These are phyloP conservation scores for Galbula dea DNA, from an alignment of 2,113 vertebrate genomes.

Conservation along the genomic window DNA sequence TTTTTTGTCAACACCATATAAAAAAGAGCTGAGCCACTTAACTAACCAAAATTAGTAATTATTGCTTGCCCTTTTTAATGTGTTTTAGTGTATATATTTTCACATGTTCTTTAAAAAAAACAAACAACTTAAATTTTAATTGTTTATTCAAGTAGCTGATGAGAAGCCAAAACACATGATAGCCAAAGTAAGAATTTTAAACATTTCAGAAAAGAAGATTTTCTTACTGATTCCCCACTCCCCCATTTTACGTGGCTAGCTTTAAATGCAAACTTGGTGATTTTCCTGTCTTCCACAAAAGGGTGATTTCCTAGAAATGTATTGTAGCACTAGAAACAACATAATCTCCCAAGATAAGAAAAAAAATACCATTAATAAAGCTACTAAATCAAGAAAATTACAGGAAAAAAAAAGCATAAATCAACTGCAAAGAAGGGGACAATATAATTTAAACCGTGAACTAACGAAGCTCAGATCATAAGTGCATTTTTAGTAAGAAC, in stretches of 20 bases:
- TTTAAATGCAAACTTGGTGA: conserved; percentile 1
- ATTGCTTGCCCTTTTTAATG: not conserved
- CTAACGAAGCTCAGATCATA: not conserved
- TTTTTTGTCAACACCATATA: not conserved
- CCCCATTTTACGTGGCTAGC: not conserved
- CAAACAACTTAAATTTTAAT: not conserved
- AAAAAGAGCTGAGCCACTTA: not conserved
- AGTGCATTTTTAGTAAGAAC: conserved; percentile 53
- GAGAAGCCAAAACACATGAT: not conserved
- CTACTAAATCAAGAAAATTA: not conserved
- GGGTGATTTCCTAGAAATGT: not conserved
- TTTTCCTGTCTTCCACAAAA: not conserved
- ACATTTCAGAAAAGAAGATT: not conserved
- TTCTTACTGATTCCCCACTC: not conserved
- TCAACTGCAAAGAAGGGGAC: not conserved
- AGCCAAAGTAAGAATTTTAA: not conserved
- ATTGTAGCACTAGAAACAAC: not conserved
- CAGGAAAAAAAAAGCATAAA: not conserved
- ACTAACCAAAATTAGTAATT: not conserved
- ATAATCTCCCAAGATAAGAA: not conserved
- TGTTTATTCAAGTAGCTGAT: not conserved
- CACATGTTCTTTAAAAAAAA: not conserved
- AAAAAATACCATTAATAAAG: not conserved
- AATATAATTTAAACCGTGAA: not conserved
- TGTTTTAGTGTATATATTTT: not conserved